phyloP scores from a whole-genome alignment of 64 coral and sea anemone genomes.

The Orbicella faveolata region DNA sequence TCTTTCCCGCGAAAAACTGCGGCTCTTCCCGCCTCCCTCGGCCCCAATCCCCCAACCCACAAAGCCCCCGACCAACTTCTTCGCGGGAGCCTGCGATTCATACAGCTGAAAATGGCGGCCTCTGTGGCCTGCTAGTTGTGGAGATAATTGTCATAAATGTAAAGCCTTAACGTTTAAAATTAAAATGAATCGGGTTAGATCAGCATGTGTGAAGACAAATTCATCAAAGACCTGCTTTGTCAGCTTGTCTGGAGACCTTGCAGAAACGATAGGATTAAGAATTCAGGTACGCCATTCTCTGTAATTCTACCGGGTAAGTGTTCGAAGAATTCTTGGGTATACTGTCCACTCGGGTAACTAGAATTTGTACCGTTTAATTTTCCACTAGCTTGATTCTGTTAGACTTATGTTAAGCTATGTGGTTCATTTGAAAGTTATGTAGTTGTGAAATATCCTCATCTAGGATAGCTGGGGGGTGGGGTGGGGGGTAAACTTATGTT shows the following conservation, averaged over 20 bases:
- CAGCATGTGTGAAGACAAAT: constrained; percentile 39
- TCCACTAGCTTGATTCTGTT: too few relatives aligned
- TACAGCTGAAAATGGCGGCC: constrained; percentile 24
- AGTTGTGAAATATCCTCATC: too few relatives aligned
- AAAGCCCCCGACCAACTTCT: background rate
- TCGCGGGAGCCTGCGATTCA: constrained; percentile 3
- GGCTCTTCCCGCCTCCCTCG: too few relatives aligned
- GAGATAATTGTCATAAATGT: background rate
- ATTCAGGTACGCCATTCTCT: background rate
- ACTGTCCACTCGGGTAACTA: too few relatives aligned
- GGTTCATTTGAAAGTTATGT: too few relatives aligned
- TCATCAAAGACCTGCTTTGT: constrained; percentile 69
- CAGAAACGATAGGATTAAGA: constrained; percentile 29
- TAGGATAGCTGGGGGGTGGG: too few relatives aligned
- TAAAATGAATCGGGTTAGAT: constrained; percentile 31
- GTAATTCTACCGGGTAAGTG: too few relatives aligned
- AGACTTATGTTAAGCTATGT: too few relatives aligned
- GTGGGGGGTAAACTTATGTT: too few relatives aligned
- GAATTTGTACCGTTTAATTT: background rate
- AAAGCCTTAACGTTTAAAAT: background rate
- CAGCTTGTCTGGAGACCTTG: constrained; percentile 62
- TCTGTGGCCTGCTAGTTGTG: background rate
- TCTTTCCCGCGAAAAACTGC: too few relatives aligned
- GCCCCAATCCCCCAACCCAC: too few relatives aligned
- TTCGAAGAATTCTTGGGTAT: too few relatives aligned